phyloP scores from a whole-genome alignment of 2,113 vertebrate species.

The Percina caprodes region DNA sequence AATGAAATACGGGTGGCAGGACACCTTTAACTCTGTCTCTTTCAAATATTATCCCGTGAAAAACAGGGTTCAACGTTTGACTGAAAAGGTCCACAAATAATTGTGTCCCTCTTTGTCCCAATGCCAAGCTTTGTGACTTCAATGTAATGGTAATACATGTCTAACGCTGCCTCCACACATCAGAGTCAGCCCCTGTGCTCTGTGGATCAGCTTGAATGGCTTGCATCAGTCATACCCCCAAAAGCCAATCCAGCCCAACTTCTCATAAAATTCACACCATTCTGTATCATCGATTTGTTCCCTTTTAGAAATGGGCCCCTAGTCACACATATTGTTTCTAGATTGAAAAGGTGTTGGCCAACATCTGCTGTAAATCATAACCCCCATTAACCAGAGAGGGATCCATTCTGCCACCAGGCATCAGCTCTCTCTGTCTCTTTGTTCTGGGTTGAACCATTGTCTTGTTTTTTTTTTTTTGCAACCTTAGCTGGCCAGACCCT shows the following conservation, averaged over 20 bases:
- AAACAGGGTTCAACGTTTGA: background rate
- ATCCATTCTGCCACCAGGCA: slow-evolving; percentile 34
- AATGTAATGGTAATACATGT: slow-evolving; percentile 22
- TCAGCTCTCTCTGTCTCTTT: slow-evolving; percentile 12
- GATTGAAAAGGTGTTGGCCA: slow-evolving; percentile 71
- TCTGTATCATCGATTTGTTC: slow-evolving; percentile 70
- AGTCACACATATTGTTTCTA: slow-evolving; percentile 73
- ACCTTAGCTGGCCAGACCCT: slow-evolving; percentile 27
- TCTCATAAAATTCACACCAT: slow-evolving; percentile 65
- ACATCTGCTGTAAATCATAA: slow-evolving; percentile 71
- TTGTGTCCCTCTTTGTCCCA: background rate
- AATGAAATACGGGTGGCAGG: no score
- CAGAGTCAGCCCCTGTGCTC: slow-evolving; percentile 20
- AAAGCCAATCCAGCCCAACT: slow-evolving; percentile 35
- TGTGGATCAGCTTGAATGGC: slow-evolving; percentile 56
- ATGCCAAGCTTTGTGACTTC: background rate
- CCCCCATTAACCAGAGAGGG: slow-evolving; percentile 67
- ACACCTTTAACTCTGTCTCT: background rate
- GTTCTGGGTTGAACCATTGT: slow-evolving; percentile 51
- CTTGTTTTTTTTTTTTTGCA: slow-evolving; percentile 39
- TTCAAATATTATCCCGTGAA: background rate
- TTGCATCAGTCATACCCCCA: slow-evolving; percentile 69
- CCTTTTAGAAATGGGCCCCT: slow-evolving; percentile 63
- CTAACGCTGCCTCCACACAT: slow-evolving; percentile 35
- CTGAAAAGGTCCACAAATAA: background rate